phyloP scores from a whole-genome alignment of 2,888 invertebrate genomes.

The Drosophila fungiperda region DNA sequence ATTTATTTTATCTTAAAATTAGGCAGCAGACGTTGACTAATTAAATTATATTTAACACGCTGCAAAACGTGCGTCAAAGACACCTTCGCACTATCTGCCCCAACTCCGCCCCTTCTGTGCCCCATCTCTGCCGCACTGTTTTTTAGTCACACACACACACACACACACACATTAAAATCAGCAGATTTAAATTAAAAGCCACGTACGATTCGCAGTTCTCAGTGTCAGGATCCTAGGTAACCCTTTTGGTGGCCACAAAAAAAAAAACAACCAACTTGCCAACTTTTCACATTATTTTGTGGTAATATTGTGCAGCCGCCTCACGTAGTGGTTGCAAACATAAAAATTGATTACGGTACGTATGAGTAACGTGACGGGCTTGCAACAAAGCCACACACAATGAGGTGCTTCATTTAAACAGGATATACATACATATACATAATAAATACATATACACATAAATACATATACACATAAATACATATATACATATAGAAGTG shows the following conservation, averaged over 20 bases:
- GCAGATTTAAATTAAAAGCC: constrained; percentile 55
- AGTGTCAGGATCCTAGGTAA: constrained; percentile 14
- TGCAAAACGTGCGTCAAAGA: constrained; percentile 21
- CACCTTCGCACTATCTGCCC: not conserved
- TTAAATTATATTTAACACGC: constrained; percentile 63
- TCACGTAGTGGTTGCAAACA: constrained; percentile 74
- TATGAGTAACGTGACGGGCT: constrained; percentile 57
- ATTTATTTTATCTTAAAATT: constrained; percentile 36
- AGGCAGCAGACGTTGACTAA: constrained; percentile 62
- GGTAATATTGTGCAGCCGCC: constrained; percentile 63
- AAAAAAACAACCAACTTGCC: not conserved
- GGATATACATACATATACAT: constrained; percentile 5
- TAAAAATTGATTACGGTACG: constrained; percentile 82
- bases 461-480: not conserved
- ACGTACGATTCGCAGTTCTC: constrained; percentile 32
- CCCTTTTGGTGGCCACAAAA: constrained; percentile 20
- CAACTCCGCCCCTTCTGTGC: not conserved
- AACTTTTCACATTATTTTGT: constrained; percentile 35
- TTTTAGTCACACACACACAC: not conserved
- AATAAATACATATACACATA: not conserved
- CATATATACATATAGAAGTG: not conserved
- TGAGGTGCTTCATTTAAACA: constrained; percentile 5
- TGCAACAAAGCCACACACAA: constrained; percentile 26
- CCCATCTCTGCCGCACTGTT: not conserved
- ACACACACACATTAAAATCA: constrained; percentile 38